phyloP scores from a whole-genome alignment of 2,113 vertebrate species.

The Indicator maculatus region DNA sequence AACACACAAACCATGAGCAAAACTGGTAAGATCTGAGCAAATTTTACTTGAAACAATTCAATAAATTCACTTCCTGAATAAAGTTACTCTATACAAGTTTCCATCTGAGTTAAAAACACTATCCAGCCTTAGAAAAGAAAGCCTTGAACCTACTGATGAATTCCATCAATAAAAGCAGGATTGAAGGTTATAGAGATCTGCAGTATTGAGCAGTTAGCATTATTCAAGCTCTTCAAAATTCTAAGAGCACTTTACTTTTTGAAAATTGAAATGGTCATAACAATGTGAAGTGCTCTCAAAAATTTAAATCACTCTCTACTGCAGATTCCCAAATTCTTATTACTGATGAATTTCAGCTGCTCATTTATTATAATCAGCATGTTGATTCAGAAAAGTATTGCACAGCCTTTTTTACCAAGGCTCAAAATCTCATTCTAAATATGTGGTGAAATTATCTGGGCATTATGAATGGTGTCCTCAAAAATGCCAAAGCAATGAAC shows the following conservation, averaged over 20 bases:
- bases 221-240: constrained; percentile 8
- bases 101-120: background rate
- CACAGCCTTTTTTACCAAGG: background rate
- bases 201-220: background rate
- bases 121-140: background rate
- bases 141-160: background rate
- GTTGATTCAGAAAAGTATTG: background rate
- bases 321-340: constrained; percentile 1
- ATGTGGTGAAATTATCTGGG: background rate
- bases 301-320: background rate
- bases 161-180: background rate
- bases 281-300: constrained; percentile 8
- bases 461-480: background rate
- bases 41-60: background rate
- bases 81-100: background rate
- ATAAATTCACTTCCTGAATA: background rate
- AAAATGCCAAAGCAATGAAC: background rate
- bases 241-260: constrained; percentile 15
- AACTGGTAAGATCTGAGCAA: background rate
- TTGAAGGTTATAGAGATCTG: background rate
- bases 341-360: constrained; percentile 6
- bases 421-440: background rate
- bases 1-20: background rate
- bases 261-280: constrained; percentile 21
- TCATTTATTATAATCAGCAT: constrained; percentile 1